Conservation (phyloP, 1,140 invertebrate genomes). For the Nymphalis io region DNA sequence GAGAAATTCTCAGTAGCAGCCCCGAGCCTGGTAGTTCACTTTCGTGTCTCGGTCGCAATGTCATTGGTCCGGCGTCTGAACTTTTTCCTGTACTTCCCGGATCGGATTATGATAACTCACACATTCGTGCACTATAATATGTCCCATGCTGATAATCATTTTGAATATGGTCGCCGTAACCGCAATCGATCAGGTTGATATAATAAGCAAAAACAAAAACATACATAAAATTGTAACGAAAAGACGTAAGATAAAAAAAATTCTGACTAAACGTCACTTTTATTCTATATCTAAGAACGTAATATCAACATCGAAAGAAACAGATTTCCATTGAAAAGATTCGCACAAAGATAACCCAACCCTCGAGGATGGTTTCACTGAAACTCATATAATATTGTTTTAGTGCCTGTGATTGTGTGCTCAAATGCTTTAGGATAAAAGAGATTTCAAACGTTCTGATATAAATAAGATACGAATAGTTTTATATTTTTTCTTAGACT, state of each 20-base stretch:
- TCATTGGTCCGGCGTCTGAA: too few relatives aligned
- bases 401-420: conserved; percentile 5
- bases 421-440: conserved; percentile 5
- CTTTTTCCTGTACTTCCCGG: too few relatives aligned
- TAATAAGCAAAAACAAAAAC: too few relatives aligned
- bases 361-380: neutral
- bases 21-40: too few relatives aligned
- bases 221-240: neutral
- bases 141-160: too few relatives aligned
- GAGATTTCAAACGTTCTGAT: neutral
- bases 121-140: too few relatives aligned
- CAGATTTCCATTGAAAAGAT: conserved; percentile 5
- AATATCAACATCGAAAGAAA: conserved; percentile 7
- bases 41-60: too few relatives aligned
- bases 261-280: neutral
- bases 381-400: conserved; percentile 6
- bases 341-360: conserved; percentile 3
- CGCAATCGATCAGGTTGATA: too few relatives aligned
- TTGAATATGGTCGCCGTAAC: too few relatives aligned
- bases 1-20: too few relatives aligned
- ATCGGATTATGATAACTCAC: too few relatives aligned
- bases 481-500: neutral
- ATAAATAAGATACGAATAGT: neutral
- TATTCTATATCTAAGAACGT: neutral
- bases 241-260: neutral